Evolutionary conservation across 2,113 vertebrate species (phyloP), one percentile per base, ranked within the genome.

Genomic region (Azemiops feae): DNA sequence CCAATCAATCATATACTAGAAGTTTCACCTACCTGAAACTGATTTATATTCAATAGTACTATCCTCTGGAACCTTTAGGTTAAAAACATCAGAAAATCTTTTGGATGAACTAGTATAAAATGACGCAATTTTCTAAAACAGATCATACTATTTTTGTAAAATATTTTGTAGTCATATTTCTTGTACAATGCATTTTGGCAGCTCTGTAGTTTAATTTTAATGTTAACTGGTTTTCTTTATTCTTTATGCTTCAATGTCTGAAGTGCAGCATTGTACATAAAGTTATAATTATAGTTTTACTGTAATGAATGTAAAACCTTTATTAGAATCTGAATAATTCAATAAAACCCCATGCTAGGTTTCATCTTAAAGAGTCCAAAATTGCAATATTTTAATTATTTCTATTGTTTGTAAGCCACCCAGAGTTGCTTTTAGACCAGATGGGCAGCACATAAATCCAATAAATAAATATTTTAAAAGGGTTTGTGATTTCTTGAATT

Each of bases 11-110:
- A 60, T 43, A 6, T 34, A 47, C 53, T 92, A 11, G 14, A 93
- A 85, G 58, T 45, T 91, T 54, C 50, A 94, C 85, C 88, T 89
- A 94, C 92, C 90, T 94, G 89, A 92, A 89, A n/a, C 57, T 0
- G 3, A 64, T 60, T 58, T 96, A 60, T 90, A 93, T 91, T 23
- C 53, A 87, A 43, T 91, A 0, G 2, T 4, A 54, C 14, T 91
- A 89, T 30, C 60, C 91, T 69, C 53, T 11, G 0, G 0, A 85
- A 86, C 53, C 16, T 55, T 52, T 92, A 20, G 58, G 89, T 89
- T 94, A 86, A 39, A 87, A 64, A 11, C 0, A 92, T 20, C 0
- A 0, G 4, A 95, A 88, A 6, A 18, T 81, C 69, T 53, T 50
- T 50, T 9, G 47, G 45, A 14, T 18, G 86, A 89, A 85, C 74